These are phyloP conservation scores for Gastrophryne carolinensis DNA, from an alignment of 2,797 vertebrate genomes.

Conservation along the genomic window DNA sequence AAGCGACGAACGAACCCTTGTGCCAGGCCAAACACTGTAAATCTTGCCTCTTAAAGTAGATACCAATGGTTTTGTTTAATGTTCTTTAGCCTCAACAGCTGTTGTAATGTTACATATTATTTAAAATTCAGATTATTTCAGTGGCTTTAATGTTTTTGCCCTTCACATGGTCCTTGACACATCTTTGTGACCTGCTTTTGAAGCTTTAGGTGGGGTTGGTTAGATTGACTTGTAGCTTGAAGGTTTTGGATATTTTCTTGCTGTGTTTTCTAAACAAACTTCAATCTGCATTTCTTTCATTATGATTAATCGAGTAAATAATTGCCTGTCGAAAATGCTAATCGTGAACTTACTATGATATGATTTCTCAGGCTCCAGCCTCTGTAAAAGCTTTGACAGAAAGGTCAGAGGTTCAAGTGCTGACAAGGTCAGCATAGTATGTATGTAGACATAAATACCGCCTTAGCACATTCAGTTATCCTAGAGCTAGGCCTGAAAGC, in stretches of 20 bases:
- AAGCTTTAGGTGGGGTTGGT: slow-evolving; percentile 2
- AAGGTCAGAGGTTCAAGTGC: slow-evolving; percentile 21
- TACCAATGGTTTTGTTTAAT: too few relatives aligned
- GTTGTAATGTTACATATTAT: too few relatives aligned
- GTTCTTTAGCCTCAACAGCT: too few relatives aligned
- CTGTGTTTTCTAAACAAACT: slow-evolving; percentile 11
- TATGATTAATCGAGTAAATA: slow-evolving; percentile 35
- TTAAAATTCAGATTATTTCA: background rate
- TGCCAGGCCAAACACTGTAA: too few relatives aligned
- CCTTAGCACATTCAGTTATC: background rate
- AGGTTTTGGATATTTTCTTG: slow-evolving; percentile 18
- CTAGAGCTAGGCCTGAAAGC: background rate
- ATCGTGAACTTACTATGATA: slow-evolving; percentile 26
- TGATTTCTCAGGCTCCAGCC: slow-evolving; percentile 32
- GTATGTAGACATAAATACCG: background rate
- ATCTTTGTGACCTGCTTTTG: background rate
- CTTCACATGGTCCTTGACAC: background rate
- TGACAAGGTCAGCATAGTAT: slow-evolving; percentile 32
- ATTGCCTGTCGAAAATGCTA: slow-evolving; percentile 39
- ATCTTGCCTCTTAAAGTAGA: too few relatives aligned
- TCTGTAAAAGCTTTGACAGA: background rate
- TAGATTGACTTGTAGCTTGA: background rate
- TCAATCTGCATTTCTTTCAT: slow-evolving; percentile 34
- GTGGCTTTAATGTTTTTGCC: background rate
- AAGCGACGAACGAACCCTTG: too few relatives aligned